Evolutionary conservation across 1,140 invertebrate genomes (phyloP).

Genomic region (Macrosteles quadrilineatus): DNA sequence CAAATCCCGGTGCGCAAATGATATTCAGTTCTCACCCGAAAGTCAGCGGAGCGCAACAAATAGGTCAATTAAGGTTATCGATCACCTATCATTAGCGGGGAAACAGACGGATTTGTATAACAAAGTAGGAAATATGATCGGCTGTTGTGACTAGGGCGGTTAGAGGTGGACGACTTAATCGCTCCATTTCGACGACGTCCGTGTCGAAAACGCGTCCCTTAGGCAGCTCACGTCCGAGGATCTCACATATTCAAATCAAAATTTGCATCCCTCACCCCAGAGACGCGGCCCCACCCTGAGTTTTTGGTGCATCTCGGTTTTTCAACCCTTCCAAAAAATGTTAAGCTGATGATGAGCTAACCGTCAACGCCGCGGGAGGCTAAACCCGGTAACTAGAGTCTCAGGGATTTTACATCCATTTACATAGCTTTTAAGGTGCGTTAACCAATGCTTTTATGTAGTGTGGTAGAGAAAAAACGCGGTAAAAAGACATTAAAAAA

Average conservation of each 20-base stretch:
- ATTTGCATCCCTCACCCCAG: constrained; percentile 23
- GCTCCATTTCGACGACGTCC: constrained; percentile 1
- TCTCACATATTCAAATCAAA: constrained; percentile 10
- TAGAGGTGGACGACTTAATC: constrained; percentile 20
- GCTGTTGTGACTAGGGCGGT: neutral
- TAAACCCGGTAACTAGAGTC: too few relatives aligned
- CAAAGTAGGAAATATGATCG: neutral
- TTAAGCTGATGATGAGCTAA: constrained; percentile 28
- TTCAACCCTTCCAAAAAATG: constrained; percentile 28
- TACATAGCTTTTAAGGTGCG: neutral
- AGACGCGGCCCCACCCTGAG: neutral
- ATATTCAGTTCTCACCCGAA: constrained; percentile 2
- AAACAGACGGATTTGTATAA: neutral
- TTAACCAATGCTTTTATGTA: too few relatives aligned
- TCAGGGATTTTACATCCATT: constrained; percentile 15
- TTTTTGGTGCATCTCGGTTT: neutral
- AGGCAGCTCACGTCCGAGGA: neutral
- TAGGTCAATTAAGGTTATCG: constrained; percentile 2
- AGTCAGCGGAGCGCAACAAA: neutral
- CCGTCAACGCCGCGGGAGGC: constrained; percentile 3
- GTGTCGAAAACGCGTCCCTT: neutral
- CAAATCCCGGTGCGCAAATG: neutral
- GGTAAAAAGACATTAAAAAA: too few relatives aligned
- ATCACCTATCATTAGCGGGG: neutral
- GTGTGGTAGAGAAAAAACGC: too few relatives aligned